These are phyloP conservation scores for Acleris holmiana DNA, from an alignment of 2,888 invertebrate genomes.

Conservation along the genomic window DNA sequence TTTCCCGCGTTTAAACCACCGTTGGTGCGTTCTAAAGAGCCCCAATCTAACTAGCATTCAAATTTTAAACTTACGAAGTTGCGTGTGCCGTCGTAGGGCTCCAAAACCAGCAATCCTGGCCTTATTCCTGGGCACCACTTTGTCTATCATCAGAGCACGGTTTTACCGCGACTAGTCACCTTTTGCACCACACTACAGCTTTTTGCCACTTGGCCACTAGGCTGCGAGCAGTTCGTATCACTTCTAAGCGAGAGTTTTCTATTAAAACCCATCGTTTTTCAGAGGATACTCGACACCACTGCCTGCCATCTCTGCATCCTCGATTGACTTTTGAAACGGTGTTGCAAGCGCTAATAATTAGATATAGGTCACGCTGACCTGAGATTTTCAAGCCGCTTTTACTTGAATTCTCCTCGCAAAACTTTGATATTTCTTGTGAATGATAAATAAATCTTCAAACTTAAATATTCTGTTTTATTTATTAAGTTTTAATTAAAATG, in stretches of 20 bases:
- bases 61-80: conserved; percentile 12
- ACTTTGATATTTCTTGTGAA: too few species aligned
- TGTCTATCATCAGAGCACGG: conserved; percentile 29
- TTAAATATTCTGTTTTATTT: too few species aligned
- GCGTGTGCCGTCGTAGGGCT: conserved; percentile 1
- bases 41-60: not conserved
- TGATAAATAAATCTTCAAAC: too few species aligned
- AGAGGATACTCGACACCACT: conserved; percentile 41
- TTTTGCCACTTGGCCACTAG: conserved; percentile 20
- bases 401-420: too few species aligned
- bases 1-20: not conserved
- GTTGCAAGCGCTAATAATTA: conserved; percentile 17
- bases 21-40: not conserved
- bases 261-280: conserved; percentile 52
- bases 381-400: not conserved
- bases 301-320: conserved; percentile 36
- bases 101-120: conserved; percentile 18
- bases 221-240: conserved; percentile 38
- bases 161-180: conserved; percentile 4
- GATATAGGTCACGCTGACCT: conserved; percentile 20
- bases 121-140: conserved; percentile 20
- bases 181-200: conserved; percentile 7
- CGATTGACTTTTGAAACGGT: conserved; percentile 27
- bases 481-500: too few species aligned
- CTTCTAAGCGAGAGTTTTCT: conserved; percentile 40